Evolutionary conservation across 1,140 invertebrate species (phyloP).

Genomic region (Aphis craccivora): DNA sequence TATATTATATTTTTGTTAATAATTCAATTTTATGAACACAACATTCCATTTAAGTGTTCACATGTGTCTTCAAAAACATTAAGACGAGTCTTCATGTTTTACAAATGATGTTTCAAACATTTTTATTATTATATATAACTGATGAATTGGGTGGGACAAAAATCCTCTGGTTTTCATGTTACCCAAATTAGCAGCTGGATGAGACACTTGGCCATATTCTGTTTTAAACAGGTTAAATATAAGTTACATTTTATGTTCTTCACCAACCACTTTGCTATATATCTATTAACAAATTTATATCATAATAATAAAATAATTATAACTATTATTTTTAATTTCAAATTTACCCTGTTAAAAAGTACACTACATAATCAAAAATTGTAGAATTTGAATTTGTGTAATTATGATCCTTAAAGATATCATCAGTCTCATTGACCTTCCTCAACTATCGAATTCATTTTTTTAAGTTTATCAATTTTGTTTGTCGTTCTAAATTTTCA

Average conservation of each 20-base stretch:
- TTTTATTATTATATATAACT: neutral
- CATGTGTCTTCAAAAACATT: neutral
- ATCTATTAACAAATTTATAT: neutral
- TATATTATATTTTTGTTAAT: neutral
- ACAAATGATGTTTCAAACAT: neutral
- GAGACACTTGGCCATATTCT: neutral
- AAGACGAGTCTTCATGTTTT: neutral
- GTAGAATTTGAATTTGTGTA: neutral
- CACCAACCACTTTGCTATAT: neutral
- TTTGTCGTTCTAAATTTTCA: neutral
- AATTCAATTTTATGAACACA: neutral
- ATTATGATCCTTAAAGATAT: slow-evolving; percentile 26
- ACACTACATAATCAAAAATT: neutral
- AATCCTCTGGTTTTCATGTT: neutral
- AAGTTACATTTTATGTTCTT: neutral
- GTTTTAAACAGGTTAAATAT: neutral
- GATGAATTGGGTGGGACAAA: neutral
- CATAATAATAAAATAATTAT: neutral
- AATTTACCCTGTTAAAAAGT: neutral
- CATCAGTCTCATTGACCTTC: neutral
- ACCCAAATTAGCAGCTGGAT: slow-evolving; percentile 12
- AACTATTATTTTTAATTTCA: neutral
- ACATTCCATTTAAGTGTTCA: neutral
- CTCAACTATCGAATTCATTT: neutral
- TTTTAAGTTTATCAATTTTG: neutral